phyloP scores from a whole-genome alignment of 2,113 vertebrate genomes.

The Puffinus mauretanicus region DNA sequence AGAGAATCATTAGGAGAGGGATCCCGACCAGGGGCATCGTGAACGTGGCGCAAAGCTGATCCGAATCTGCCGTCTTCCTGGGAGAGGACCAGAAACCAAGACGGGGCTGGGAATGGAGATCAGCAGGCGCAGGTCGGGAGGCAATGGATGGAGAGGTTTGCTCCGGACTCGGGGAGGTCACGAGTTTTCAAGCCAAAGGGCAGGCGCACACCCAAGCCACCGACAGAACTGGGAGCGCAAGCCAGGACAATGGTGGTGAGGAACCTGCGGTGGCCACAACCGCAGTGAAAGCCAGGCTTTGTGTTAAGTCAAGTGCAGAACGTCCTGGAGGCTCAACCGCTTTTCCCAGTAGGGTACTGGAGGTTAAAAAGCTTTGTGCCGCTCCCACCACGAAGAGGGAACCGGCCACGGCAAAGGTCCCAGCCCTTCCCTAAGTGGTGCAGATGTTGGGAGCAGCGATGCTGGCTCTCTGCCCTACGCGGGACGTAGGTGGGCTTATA shows the following conservation, averaged over 20 bases:
- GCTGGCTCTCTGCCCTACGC: rapidly evolving
- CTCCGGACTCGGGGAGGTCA: background rate
- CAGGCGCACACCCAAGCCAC: background rate
- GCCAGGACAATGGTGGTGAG: background rate
- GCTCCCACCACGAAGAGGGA: background rate
- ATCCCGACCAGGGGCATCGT: rapidly evolving
- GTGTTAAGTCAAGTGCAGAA: background rate
- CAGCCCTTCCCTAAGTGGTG: background rate
- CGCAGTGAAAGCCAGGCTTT: background rate
- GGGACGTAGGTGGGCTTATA: rapidly evolving
- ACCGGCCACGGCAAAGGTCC: background rate
- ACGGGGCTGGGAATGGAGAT: rapidly evolving
- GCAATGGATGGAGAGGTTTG: background rate
- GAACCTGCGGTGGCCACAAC: background rate
- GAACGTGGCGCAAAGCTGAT: background rate
- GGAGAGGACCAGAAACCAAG: background rate
- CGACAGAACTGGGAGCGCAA: background rate
- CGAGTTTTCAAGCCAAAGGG: background rate
- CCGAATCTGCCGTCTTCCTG: background rate
- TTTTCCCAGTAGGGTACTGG: background rate
- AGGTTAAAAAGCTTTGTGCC: background rate
- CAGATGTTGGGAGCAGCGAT: background rate
- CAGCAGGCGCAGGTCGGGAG: background rate
- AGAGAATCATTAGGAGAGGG: background rate
- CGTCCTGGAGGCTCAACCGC: background rate